Evolutionary conservation across 2,888 invertebrate species (phyloP).

Genomic region (Congeria kusceri): DNA sequence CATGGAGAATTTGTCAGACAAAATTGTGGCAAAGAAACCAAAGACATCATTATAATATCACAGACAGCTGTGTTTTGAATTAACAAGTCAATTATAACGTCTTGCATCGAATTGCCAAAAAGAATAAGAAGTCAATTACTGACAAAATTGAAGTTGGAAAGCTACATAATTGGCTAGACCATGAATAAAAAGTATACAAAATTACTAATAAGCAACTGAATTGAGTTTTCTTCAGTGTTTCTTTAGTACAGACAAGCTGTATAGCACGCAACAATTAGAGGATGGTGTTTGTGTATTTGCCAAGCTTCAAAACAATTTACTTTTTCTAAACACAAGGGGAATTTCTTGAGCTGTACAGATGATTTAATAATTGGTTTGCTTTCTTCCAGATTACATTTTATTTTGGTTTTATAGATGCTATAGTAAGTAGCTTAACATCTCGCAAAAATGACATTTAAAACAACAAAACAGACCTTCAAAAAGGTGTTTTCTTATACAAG

Average conservation of each 20-base stretch:
- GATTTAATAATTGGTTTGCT: neutral
- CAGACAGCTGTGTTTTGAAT: conserved; percentile 62
- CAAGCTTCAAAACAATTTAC: conserved; percentile 1
- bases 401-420: too few relatives aligned
- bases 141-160: conserved; percentile 56
- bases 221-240: neutral
- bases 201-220: conserved; percentile 48
- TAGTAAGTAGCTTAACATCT: too few relatives aligned
- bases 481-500: too few relatives aligned
- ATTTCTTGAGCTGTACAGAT: conserved; percentile 1
- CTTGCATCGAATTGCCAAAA: conserved; percentile 69
- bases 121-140: conserved; percentile 65
- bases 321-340: neutral
- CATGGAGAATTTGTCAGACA: conserved; percentile 9
- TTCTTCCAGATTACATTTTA: neutral
- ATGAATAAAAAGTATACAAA: conserved; percentile 57
- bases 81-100: conserved; percentile 67
- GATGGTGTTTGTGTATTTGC: neutral
- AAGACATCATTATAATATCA: conserved; percentile 39
- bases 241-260: neutral
- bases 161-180: conserved; percentile 51
- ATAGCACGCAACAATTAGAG: conserved; percentile 17
- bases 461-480: too few relatives aligned
- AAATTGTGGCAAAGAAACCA: conserved; percentile 30
- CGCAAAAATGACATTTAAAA: too few relatives aligned